Conservation (phyloP, 2,888 invertebrate species). For the Lingula anatina region DNA sequence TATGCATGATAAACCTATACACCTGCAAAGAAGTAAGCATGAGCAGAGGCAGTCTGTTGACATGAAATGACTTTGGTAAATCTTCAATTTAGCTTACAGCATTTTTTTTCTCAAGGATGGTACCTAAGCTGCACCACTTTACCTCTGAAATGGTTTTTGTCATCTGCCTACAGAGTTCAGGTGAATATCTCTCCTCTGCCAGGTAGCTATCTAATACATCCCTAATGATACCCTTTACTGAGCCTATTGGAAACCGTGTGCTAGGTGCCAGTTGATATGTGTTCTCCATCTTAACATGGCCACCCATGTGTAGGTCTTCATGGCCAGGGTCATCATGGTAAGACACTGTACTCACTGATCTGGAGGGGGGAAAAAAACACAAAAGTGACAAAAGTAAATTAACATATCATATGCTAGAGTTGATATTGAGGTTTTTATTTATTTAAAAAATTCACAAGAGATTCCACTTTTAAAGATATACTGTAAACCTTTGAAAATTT, state of each 20-base stretch:
- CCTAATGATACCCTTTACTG: conserved; percentile 37
- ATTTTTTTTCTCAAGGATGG: no score
- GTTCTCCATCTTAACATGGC: conserved; percentile 41
- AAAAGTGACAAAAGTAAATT: neutral
- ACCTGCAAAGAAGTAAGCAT: no score
- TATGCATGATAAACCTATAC: no score
- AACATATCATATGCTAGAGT: neutral
- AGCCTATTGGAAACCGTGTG: conserved; percentile 33
- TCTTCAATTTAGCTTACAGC: no score
- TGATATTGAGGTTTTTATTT: no score
- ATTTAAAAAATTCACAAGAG: no score
- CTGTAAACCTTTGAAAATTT: no score
- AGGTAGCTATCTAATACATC: conserved; percentile 47
- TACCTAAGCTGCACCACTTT: no score
- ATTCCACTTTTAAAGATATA: no score
- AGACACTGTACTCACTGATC: conserved; percentile 47
- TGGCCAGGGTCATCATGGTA: conserved; percentile 45
- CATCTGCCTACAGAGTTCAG: conserved; percentile 48
- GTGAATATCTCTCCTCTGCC: conserved; percentile 46
- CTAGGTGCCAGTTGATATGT: conserved; percentile 41
- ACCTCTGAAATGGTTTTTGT: conserved; percentile 51
- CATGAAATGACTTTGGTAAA: no score
- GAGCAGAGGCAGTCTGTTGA: no score
- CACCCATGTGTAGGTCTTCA: conserved; percentile 30
- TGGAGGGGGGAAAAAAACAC: conserved; percentile 10